Evolutionary conservation across 2,113 vertebrate genomes (phyloP).

Genomic region (Lepisosteus osseus): DNA sequence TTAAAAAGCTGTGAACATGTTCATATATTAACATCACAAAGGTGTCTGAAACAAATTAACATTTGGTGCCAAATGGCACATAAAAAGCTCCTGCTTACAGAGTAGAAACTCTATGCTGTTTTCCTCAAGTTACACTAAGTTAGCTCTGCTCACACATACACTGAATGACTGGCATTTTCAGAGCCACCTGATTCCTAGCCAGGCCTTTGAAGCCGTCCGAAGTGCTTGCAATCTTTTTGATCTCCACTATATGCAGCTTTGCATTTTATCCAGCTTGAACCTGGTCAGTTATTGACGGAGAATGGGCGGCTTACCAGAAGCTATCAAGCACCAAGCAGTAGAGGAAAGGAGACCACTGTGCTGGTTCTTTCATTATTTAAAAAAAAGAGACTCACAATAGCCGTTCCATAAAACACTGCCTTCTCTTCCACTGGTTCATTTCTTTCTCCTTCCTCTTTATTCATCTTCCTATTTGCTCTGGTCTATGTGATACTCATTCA

Average conservation of each 20-base stretch:
- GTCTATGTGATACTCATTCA: no score
- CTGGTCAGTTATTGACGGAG: conserved; percentile 31
- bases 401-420: no score
- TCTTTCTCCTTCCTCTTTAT: no score
- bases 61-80: conserved; percentile 2
- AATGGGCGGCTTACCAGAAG: conserved; percentile 20
- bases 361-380: no score
- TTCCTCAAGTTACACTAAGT: conserved; percentile 41
- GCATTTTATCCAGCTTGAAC: conserved; percentile 41
- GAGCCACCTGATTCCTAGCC: conserved; percentile 55
- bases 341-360: no score
- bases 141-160: conserved; percentile 44
- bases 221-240: conserved; percentile 53
- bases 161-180: conserved; percentile 61
- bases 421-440: no score
- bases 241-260: conserved; percentile 57
- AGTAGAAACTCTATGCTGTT: conserved; percentile 25
- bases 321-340: background rate
- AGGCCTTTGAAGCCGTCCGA: conserved; percentile 69
- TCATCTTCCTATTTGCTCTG: no score
- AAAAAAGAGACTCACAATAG: no score
- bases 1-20: conserved; percentile 4
- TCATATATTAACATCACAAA: conserved; percentile 11
- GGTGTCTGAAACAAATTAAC: conserved; percentile 10
- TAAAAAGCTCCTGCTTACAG: conserved; percentile 1